Conservation (phyloP, 2,888 invertebrate genomes). For the Agrochola macilenta region DNA sequence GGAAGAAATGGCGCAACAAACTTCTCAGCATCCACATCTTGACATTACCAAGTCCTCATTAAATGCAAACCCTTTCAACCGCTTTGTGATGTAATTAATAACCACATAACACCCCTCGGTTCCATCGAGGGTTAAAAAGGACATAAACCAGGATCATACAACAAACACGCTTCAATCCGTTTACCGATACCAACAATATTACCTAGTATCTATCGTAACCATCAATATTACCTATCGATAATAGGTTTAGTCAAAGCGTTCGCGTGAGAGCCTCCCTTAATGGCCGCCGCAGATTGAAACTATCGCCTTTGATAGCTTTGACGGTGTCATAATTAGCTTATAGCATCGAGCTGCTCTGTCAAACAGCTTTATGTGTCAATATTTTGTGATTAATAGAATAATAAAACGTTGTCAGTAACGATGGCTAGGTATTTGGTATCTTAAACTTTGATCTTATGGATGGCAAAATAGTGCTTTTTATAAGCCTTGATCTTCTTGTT, state of each 20-base stretch:
- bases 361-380: conserved; percentile 25
- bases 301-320: conserved; percentile 40
- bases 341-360: conserved; percentile 5
- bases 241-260: conserved; percentile 29
- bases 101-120: too few species aligned
- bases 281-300: conserved; percentile 37
- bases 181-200: conserved; percentile 4
- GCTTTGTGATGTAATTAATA: too few species aligned
- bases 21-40: neutral
- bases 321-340: conserved; percentile 41
- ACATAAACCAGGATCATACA: neutral
- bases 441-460: neutral
- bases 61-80: neutral
- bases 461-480: too few species aligned
- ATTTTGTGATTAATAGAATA: conserved; percentile 6
- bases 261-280: conserved; percentile 19
- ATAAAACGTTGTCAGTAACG: neutral
- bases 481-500: too few species aligned
- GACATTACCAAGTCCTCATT: neutral
- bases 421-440: neutral
- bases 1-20: neutral
- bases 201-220: neutral
- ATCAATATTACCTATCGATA: neutral
- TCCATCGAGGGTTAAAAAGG: neutral
- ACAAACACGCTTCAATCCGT: neutral